Percentiles rank a stretch among this genome's conserved stretches.
These are phyloP conservation scores for Itoplectis maculator DNA, from an alignment of 2,888 invertebrate species.

Conservation along the genomic window DNA sequence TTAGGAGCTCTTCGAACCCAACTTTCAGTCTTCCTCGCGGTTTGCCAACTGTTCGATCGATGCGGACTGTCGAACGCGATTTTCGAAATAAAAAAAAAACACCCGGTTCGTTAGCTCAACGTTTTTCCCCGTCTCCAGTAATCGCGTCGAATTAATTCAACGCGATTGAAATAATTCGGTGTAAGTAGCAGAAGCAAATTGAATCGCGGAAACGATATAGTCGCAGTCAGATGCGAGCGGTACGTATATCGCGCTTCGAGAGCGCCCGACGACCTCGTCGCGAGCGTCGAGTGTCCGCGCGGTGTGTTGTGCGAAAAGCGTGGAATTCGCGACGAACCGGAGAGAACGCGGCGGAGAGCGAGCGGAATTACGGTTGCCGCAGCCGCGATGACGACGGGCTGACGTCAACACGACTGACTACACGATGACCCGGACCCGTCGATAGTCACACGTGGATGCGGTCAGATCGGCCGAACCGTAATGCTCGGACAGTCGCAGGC, in stretches of 20 bases:
- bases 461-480: slow-evolving; percentile 29
- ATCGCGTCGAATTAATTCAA: too few species aligned
- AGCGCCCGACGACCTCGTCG: slow-evolving; percentile 51
- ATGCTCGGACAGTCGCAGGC: slow-evolving; percentile 39
- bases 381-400: slow-evolving; percentile 55
- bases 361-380: slow-evolving; percentile 57
- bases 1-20: slow-evolving; percentile 38
- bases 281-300: slow-evolving; percentile 41
- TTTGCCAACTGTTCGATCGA: not conserved
- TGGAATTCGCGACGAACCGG: slow-evolving; percentile 43
- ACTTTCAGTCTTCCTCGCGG: slow-evolving; percentile 57
- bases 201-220: too few species aligned
- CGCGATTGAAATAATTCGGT: too few species aligned
- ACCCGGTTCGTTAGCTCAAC: too few species aligned
- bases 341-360: slow-evolving; percentile 1
- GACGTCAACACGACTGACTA: slow-evolving; percentile 62
- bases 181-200: too few species aligned
- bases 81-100: too few species aligned
- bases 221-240: too few species aligned
- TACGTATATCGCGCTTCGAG: not conserved
- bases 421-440: too few species aligned
- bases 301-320: slow-evolving; percentile 26
- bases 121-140: too few species aligned
- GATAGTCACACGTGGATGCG: slow-evolving; percentile 60
- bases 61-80: too few species aligned